Base-by-base conservation (phyloP, 2,797 vertebrate genomes). In the Anabas testudineus region DNA sequence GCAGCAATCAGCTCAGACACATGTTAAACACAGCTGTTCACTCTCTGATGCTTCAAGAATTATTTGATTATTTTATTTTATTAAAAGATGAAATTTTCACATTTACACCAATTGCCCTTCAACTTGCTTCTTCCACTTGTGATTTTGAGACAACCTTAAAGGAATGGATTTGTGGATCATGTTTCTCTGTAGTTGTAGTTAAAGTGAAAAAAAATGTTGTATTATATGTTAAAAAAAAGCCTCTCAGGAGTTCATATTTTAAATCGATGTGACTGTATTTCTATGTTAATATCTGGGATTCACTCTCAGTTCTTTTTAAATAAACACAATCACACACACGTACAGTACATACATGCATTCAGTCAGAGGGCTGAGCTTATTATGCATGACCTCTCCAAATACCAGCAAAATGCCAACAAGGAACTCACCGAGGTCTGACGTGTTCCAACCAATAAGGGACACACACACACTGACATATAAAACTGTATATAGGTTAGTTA, bases 341-440 rank as follows among this genome's bases (percentile, higher is more conserved):
- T 3, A 74, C 39, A 18, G 39, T 7, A 39, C 9, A 36, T 12
- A 41, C 22, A 62, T 45, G 45, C 59, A 69, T 74, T 71, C 69
- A 42, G 66, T 77, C 64, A 58, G 66, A 47, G 36, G 36, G 66
- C 56, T 59, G 54, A 59, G 60, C 12, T 74, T 63, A 88, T 85
- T 84, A 89, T 86, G 81, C 81, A 66, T 85, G 87, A 88, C 90
- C 88, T 87, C 86, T 81, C 59, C 64, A 90, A 90, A 90, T 90
- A 88, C 80, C 88, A 90, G 49, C 57, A 66, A 90, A 89, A 90
- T 90, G 86, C 85, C 84, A 88, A 36, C 3, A 52, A 76, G 68
- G 73, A 57, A 48, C 56, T 75, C 63, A 62, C 66, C 71, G 61
- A 56, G 49, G 55, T 49, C 51, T 67, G 54, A 64, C 48, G 10